A percentile compares a stretch with the other conserved stretches of the same genome.
Evolutionary conservation across 2,113 vertebrate species (phyloP).

Genomic region (Rousettus leschenaultii): DNA sequence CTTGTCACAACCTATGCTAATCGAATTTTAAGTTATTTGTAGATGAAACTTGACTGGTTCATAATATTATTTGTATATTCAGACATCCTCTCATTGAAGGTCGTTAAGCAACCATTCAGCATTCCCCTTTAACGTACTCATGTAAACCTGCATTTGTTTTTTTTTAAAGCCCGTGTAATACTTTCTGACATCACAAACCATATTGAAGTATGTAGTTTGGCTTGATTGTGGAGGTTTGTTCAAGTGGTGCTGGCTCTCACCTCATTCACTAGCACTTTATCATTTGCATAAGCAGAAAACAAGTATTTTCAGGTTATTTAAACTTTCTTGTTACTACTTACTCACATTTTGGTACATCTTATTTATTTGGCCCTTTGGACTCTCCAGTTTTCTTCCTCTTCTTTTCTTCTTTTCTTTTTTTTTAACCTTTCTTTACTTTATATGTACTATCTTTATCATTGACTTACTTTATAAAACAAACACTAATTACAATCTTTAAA

Average conservation of each 20-base stretch:
- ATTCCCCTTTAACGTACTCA: neutral
- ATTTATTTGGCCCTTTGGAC: neutral
- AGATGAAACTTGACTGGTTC: neutral
- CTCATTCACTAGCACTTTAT: neutral
- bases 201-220: neutral
- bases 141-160: neutral
- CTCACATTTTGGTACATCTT: neutral
- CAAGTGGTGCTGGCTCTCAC: neutral
- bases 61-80: neutral
- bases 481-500: neutral
- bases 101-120: neutral
- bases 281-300: neutral
- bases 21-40: neutral
- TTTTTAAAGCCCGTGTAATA: neutral
- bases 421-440: neutral
- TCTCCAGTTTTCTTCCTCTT: neutral
- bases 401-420: neutral
- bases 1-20: neutral
- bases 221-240: conserved; percentile 11
- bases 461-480: neutral
- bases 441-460: neutral
- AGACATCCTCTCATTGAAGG: neutral
- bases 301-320: neutral
- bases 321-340: neutral
- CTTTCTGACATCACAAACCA: neutral